Conservation (phyloP, 2,113 vertebrate species). For the Capreolus pygargus region DNA sequence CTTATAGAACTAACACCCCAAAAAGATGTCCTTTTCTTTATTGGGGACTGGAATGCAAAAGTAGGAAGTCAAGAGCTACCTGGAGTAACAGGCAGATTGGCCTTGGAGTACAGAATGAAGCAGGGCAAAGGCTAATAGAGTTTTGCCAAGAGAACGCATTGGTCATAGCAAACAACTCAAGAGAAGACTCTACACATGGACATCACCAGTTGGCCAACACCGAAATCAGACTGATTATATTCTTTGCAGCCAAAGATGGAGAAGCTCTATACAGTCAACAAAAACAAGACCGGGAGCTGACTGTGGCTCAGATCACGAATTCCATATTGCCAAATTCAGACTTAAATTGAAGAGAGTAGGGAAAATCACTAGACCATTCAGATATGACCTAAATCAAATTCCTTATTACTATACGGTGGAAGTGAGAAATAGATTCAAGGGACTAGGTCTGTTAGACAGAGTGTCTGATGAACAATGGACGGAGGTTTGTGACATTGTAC, state of each 20-base stretch:
- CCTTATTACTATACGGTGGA: fast-evolving
- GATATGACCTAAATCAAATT: neutral
- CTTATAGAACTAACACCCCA: neutral
- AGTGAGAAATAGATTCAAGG: neutral
- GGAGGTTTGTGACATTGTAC: neutral
- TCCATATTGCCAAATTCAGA: neutral
- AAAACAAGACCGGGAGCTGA: neutral
- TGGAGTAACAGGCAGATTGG: neutral
- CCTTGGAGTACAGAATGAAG: neutral
- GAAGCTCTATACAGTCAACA: neutral
- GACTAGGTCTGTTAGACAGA: neutral
- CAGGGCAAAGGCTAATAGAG: neutral
- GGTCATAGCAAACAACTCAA: neutral
- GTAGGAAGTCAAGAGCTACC: neutral
- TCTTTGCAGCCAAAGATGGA: neutral
- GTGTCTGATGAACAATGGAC: neutral
- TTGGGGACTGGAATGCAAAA: neutral
- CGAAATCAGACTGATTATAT: fast-evolving
- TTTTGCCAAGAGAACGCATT: neutral
- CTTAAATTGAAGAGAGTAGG: neutral
- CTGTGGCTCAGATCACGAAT: neutral
- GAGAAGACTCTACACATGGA: neutral
- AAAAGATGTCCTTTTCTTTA: neutral
- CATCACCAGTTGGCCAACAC: neutral
- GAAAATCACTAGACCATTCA: neutral